Percentiles rank a stretch among this genome's conserved stretches.
Conservation (phyloP, 2,113 vertebrate species). For the Proterorhinus semilunaris region DNA sequence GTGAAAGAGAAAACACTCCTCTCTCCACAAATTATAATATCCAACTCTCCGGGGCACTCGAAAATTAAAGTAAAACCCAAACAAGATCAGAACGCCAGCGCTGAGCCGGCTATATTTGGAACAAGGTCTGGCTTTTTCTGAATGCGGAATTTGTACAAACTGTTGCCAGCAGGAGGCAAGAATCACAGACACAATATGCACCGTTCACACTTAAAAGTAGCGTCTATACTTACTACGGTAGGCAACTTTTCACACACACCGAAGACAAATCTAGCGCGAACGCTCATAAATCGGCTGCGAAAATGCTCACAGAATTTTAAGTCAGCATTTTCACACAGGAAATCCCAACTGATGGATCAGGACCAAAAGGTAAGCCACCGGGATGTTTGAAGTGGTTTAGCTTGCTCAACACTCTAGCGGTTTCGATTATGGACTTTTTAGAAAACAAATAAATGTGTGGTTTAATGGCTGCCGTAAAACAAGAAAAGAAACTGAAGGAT, state of each 20-base stretch:
- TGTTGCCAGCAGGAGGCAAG: constrained; percentile 33
- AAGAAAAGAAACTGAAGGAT: no score
- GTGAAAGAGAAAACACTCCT: constrained; percentile 33
- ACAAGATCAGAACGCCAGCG: constrained; percentile 47
- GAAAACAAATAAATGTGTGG: no score
- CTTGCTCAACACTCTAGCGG: not conserved
- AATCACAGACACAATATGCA: constrained; percentile 27
- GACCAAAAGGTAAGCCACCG: not conserved
- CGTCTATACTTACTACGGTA: not conserved
- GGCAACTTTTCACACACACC: not conserved
- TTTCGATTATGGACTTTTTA: not conserved
- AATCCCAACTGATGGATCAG: not conserved
- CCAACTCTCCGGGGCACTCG: constrained; percentile 50
- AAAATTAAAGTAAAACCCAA: constrained; percentile 65
- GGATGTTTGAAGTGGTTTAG: not conserved
- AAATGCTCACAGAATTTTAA: not conserved
- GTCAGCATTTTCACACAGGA: not conserved
- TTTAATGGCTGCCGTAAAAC: no score
- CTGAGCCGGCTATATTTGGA: constrained; percentile 50
- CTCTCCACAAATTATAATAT: constrained; percentile 54
- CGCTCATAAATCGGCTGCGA: not conserved
- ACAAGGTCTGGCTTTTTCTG: constrained; percentile 39
- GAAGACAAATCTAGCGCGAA: not conserved
- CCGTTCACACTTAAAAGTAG: not conserved
- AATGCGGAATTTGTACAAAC: constrained; percentile 39